Evolutionary conservation across 92 coral and sea anemone species (phyloP).

Genomic region (Actinernus sp.): DNA sequence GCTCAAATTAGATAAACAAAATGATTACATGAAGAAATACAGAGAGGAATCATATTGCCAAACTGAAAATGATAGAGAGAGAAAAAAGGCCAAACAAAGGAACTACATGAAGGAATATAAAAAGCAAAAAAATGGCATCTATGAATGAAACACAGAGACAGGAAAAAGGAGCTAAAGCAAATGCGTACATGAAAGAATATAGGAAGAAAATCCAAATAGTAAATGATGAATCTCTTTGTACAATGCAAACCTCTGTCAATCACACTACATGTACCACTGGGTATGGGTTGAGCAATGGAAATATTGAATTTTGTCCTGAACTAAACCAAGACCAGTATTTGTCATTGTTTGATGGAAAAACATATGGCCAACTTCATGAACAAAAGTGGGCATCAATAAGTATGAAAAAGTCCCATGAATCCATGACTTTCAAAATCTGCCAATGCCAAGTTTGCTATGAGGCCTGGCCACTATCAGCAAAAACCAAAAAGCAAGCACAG

Average conservation of each 20-base stretch:
- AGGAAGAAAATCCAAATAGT: neutral
- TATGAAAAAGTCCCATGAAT: constrained; percentile 23
- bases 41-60: neutral
- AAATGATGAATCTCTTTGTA: neutral
- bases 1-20: neutral
- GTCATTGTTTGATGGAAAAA: constrained; percentile 13
- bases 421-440: constrained; percentile 19
- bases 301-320: too few species aligned
- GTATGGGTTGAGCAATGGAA: too few species aligned
- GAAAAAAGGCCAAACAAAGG: neutral
- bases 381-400: constrained; percentile 28
- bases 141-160: neutral
- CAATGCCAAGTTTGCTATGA: constrained; percentile 35
- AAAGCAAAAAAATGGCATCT: neutral
- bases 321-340: constrained; percentile 10
- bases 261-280: too few species aligned
- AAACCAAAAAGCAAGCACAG: neutral
- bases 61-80: neutral
- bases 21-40: neutral
- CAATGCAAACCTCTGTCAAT: too few species aligned
- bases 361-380: constrained; percentile 21
- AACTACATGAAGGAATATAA: constrained; percentile 4
- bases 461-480: constrained; percentile 41
- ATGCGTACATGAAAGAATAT: neutral
- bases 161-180: neutral